Evolutionary conservation across 2,113 vertebrate genomes (phyloP), one percentile per base, ranked within the genome.

Genomic region (Neomonachus schauinslandi): DNA sequence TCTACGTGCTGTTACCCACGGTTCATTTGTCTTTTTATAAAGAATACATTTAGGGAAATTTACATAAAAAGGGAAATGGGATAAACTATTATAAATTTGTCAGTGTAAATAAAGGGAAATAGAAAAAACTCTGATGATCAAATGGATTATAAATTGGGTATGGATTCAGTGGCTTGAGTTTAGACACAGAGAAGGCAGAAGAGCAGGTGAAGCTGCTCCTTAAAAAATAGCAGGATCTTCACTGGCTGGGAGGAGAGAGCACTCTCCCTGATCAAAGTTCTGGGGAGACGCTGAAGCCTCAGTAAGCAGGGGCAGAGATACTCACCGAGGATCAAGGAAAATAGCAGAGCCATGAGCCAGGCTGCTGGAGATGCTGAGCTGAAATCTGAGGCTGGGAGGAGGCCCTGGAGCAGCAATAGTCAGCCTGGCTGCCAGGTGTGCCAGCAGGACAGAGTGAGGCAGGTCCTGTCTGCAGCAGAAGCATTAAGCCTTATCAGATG

Each of bases 251-350:
- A 67, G 24, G 16, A 8, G 21, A 83, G 8, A 74, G 15, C 5
- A 22, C 61, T 28, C 31, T 92, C 10, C 39, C 39, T 61, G 31
- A 42, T 46, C 8, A 39, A 72, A 57, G 51, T 53, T 81, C 63
- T 10, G 55, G 36, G 76, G 59, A 69, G 61, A 63, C 28, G 39
- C 59, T 77, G 24, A 77, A 82, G 16, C 72, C 59, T 42, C 49
- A 46, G 55, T 31, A 49, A 55, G 46, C 19, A 51, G 65, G 1
- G 65, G 28, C 28, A 80, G 61, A 74, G 46, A 26, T 82, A 98
- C 97, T 98, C 86, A 98, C 98, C 94, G 4, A 96, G 42, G 46
- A 96, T 67, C 92, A 96, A 83, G 80, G 13, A 93, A 72, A 96
- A 22, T 0, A 91, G 72, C 24, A 93, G 83, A 74, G 72, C 63